These are phyloP conservation scores for Bubo blakistoni DNA, from an alignment of 2,113 vertebrate species.

Conservation along the genomic window DNA sequence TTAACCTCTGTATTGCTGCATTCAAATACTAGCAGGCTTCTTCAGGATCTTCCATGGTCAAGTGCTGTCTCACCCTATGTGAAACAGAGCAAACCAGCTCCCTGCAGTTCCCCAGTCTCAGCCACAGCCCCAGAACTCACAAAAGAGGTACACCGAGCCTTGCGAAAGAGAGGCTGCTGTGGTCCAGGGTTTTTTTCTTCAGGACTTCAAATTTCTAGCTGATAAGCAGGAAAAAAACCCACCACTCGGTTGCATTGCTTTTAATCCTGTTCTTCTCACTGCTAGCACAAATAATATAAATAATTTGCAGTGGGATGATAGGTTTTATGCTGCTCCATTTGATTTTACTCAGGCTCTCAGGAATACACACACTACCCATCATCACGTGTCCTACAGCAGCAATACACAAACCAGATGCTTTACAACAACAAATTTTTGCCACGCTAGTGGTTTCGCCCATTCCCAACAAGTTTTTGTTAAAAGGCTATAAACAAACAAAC, in stretches of 20 bases:
- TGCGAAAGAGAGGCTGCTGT: not conserved
- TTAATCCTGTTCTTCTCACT: not conserved
- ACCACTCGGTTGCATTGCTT: not conserved
- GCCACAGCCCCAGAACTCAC: not conserved
- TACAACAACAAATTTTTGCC: not conserved
- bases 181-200: not conserved
- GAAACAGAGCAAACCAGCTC: not conserved
- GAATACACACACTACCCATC: not conserved
- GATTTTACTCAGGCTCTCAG: not conserved
- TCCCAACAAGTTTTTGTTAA: not conserved
- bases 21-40: not conserved
- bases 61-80: not conserved
- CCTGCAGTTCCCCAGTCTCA: not conserved
- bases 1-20: not conserved
- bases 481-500: not conserved
- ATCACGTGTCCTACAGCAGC: not conserved
- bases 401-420: not conserved
- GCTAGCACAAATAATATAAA: not conserved
- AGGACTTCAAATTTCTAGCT: not conserved
- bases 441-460: not conserved
- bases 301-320: not conserved
- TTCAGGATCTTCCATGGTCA: not conserved
- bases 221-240: rapidly evolving
- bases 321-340: not conserved
- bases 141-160: not conserved